phyloP scores from a whole-genome alignment of 1,140 invertebrate species.

The Propsilocerus akamusi region DNA sequence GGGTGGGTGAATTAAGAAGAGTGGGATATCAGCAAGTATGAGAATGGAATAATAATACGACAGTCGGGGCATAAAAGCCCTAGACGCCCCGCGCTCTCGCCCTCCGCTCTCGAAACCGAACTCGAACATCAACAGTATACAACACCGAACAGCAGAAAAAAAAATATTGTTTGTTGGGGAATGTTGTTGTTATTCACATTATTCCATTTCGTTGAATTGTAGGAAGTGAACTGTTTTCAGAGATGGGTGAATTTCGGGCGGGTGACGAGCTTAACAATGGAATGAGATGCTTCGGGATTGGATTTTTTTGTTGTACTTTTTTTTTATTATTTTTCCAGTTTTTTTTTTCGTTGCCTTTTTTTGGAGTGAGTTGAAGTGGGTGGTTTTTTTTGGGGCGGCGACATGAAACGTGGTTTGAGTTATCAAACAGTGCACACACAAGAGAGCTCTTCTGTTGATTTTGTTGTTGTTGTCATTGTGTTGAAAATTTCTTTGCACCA shows the following conservation, averaged over 20 bases:
- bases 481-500: too few species aligned
- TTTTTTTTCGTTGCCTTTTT: background rate
- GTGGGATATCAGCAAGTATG: background rate
- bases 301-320: conserved; percentile 1
- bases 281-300: too few species aligned
- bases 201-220: conserved; percentile 1
- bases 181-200: conserved; percentile 3
- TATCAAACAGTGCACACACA: too few species aligned
- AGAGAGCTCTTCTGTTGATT: too few species aligned
- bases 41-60: conserved; percentile 1
- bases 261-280: background rate
- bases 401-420: too few species aligned
- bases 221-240: conserved; percentile 2
- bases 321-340: background rate
- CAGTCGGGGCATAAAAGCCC: background rate
- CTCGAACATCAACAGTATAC: conserved; percentile 3
- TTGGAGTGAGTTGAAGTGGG: too few species aligned
- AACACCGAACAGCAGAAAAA: background rate
- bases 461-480: too few species aligned
- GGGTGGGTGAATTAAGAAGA: background rate
- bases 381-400: too few species aligned
- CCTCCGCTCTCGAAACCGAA: background rate
- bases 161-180: conserved; percentile 3
- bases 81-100: too few species aligned
- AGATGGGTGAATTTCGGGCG: background rate